A percentile compares a stretch with the other conserved stretches of the same genome.
Conservation (phyloP, 2,888 invertebrate species). For the Cheilosia urbana region DNA sequence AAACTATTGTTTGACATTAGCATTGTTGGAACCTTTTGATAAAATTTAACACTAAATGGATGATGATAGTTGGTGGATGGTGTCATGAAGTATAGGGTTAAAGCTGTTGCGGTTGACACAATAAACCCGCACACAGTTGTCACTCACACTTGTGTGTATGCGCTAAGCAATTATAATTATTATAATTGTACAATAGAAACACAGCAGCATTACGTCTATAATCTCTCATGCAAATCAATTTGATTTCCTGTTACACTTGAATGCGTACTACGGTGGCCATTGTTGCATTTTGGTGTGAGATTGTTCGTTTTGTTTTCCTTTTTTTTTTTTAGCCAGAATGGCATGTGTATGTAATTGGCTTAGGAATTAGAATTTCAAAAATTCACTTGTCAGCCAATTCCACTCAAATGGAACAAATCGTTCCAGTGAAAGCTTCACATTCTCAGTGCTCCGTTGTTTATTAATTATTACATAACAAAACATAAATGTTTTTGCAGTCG, state of each 20-base stretch:
- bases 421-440: no score
- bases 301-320: neutral
- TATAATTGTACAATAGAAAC: constrained; percentile 52
- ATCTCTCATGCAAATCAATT: constrained; percentile 75
- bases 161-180: constrained; percentile 65
- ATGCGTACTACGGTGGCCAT: constrained; percentile 33
- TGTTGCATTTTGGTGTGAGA: constrained; percentile 57
- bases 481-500: no score
- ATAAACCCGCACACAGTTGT: constrained; percentile 55
- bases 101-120: constrained; percentile 49
- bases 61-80: neutral
- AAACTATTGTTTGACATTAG: constrained; percentile 20
- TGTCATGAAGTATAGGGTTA: neutral
- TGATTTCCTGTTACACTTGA: constrained; percentile 73
- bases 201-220: constrained; percentile 40
- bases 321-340: neutral
- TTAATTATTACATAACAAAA: no score
- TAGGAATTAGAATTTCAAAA: no score
- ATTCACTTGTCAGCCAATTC: no score
- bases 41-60: neutral
- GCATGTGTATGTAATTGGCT: neutral
- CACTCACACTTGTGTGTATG: constrained; percentile 21
- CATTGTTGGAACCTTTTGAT: constrained; percentile 1
- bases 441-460: no score
- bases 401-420: no score